These are phyloP conservation scores for Dreissena polymorpha DNA, from an alignment of 1,140 invertebrate genomes.

Conservation along the genomic window DNA sequence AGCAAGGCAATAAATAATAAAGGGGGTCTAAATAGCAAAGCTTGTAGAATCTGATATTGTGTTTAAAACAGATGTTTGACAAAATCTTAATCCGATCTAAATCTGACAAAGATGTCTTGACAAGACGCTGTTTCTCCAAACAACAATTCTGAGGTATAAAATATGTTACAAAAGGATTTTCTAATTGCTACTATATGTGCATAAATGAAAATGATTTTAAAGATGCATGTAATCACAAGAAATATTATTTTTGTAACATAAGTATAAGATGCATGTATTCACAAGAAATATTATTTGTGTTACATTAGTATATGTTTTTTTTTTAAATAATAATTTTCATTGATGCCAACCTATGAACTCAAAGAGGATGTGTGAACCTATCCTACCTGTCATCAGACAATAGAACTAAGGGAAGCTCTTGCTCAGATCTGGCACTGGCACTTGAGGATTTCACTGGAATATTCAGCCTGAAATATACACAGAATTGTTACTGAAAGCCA, in stretches of 20 bases:
- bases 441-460: conserved; percentile 62
- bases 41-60: too few species aligned
- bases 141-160: too few species aligned
- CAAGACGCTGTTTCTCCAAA: too few species aligned
- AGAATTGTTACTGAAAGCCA: too few species aligned
- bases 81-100: too few species aligned
- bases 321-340: too few species aligned
- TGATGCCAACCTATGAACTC: not conserved
- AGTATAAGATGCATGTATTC: not conserved
- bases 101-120: too few species aligned
- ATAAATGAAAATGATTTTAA: conserved; percentile 3
- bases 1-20: too few species aligned
- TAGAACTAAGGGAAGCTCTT: conserved; percentile 74
- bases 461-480: conserved; percentile 61
- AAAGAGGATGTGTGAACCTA: not conserved
- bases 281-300: not conserved
- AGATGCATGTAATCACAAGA: not conserved
- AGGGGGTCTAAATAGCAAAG: too few species aligned
- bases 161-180: not conserved
- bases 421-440: conserved; percentile 59
- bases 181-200: not conserved
- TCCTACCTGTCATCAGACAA: conserved; percentile 75
- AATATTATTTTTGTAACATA: not conserved
- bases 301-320: too few species aligned
- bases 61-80: too few species aligned